Base-by-base conservation (phyloP, 1,140 invertebrate genomes). In the Bombus impatiens region DNA sequence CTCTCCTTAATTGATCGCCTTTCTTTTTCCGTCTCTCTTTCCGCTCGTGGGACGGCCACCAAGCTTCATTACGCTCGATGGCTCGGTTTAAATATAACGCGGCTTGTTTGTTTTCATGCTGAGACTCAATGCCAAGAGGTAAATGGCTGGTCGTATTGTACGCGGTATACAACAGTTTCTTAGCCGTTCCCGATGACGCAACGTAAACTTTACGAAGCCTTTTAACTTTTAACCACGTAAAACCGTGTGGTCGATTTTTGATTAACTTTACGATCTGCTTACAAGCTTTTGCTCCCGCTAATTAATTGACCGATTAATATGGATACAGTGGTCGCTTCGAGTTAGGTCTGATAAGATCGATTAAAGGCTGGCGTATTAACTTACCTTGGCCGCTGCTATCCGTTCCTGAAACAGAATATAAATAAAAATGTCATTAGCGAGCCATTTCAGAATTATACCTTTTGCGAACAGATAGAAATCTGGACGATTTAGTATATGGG, bases 351-450 rank as follows among this genome's bases (percentile, higher is more conserved):
- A 53, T 53, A 53, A 22, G 47, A 53, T 53, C 42, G 37, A 67
- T 78, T 57, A 65, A 8, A 57, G 32, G 59, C 2, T 44, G 28
- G 35, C 8, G 47, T 74, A 85, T 53, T 53, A 53, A 53, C 83
- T 85, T 25, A 85, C 83, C 83, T 80, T 15, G 32, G 78, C 18
- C 9, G 59, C 28, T 28, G 40, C 32, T 32, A 35, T 13, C 68
- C n/a, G 4, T n/a, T 25, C 53, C 83, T 85, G 68, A 40, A 78
- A 87, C 86, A 87, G 13, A 86, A 28, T 10, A 35, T 25, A 84
- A 76, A 86, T n/a, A 77, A 67, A 83, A 15, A 0, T 72, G 47
- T 62, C 12, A 22, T 62, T 74, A 74, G 70, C 28, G 28, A 44
- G 8, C 3, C 25, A 10, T 22, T 10, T 25, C 15, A 1, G 22